Evolutionary conservation across 2,888 invertebrate genomes (phyloP).

Genomic region (Hermaeophaga mercurialis): DNA sequence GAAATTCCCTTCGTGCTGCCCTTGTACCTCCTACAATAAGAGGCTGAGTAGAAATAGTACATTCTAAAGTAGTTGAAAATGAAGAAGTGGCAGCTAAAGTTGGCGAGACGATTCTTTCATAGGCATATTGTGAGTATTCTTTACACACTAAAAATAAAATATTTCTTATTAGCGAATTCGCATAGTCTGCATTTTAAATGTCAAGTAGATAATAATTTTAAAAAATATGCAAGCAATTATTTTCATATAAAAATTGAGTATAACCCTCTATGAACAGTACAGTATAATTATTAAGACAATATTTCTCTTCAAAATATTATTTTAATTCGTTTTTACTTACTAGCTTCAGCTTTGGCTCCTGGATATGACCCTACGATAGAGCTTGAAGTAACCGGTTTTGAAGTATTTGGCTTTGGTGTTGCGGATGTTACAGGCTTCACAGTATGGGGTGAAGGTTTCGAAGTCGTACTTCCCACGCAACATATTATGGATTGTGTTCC

Average conservation of each 20-base stretch:
- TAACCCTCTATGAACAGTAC: too few species aligned
- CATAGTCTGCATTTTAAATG: too few species aligned
- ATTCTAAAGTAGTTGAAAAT: slow-evolving; percentile 49
- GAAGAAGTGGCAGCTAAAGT: slow-evolving; percentile 44
- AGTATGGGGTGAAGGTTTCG: background rate
- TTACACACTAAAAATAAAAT: slow-evolving; percentile 55
- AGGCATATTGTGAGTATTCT: slow-evolving; percentile 56
- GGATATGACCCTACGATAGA: background rate
- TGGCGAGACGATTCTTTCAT: slow-evolving; percentile 48
- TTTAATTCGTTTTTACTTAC: slow-evolving; percentile 37
- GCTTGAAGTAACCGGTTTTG: background rate
- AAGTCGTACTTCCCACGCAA: slow-evolving; percentile 33
- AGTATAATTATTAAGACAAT: too few species aligned
- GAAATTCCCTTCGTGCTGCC: slow-evolving; percentile 59
- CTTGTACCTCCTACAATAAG: slow-evolving; percentile 58
- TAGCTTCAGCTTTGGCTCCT: slow-evolving; percentile 37
- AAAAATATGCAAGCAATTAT: too few species aligned
- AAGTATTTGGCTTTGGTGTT: slow-evolving; percentile 2
- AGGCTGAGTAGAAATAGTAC: slow-evolving; percentile 54
- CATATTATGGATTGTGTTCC: slow-evolving; percentile 47
- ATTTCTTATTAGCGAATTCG: background rate
- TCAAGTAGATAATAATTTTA: too few species aligned
- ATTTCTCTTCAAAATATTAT: too few species aligned
- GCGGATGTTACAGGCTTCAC: slow-evolving; percentile 6
- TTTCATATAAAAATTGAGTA: too few species aligned